Percentiles rank a stretch among this genome's conserved stretches.
Conservation (phyloP, 1,140 invertebrate species). For the Aporrectodea caliginosa region DNA sequence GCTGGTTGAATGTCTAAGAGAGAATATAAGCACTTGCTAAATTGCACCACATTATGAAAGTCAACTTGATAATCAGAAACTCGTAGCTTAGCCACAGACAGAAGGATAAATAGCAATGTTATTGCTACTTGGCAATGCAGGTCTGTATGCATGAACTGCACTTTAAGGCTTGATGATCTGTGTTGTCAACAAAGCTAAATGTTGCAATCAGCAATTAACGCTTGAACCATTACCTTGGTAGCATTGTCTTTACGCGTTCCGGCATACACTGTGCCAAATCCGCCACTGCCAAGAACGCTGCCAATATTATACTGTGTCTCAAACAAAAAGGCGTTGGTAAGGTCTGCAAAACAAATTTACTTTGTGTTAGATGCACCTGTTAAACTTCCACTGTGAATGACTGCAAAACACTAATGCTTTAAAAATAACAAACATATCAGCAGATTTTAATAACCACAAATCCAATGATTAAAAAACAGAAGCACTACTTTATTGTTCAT, state of each 20-base stretch:
- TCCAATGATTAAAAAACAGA: no score
- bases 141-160: not conserved
- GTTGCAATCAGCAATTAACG: not conserved
- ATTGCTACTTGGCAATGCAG: not conserved
- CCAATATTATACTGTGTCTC: slow-evolving; percentile 58
- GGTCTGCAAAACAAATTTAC: no score
- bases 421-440: no score
- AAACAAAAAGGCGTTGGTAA: no score
- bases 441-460: no score
- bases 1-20: no score
- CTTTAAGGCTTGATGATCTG: not conserved
- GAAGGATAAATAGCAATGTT: not conserved
- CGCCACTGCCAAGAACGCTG: slow-evolving; percentile 58
- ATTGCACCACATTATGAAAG: no score
- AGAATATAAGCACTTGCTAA: no score
- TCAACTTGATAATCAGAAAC: not conserved
- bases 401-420: no score
- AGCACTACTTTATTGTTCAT: no score
- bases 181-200: not conserved
- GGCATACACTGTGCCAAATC: slow-evolving; percentile 66
- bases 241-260: slow-evolving; percentile 60
- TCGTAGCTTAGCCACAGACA: not conserved
- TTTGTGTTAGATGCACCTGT: no score
- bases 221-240: slow-evolving; percentile 55
- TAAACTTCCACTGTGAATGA: no score